Evolutionary conservation across 1,140 invertebrate genomes (phyloP).

Genomic region (Steinernema khuongi): DNA sequence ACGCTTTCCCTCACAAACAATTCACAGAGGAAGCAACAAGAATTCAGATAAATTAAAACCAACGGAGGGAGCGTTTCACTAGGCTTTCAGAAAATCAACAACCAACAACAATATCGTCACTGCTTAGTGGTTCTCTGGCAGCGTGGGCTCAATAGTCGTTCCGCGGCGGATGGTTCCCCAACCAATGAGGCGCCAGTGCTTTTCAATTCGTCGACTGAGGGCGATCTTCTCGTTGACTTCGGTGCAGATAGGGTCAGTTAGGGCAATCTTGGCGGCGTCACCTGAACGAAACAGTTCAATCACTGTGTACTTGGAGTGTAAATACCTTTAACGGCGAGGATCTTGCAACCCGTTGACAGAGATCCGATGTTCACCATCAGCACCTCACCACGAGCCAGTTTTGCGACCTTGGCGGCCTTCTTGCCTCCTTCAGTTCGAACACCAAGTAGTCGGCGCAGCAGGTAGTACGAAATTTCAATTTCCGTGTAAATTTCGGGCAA

Average conservation of each 20-base stretch:
- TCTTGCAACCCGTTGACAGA: slow-evolving; percentile 89
- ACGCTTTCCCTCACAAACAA: background rate
- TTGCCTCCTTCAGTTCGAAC: slow-evolving; percentile 97
- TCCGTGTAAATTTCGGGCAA: slow-evolving; percentile 96
- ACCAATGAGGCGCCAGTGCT: slow-evolving; percentile 97
- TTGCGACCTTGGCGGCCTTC: slow-evolving; percentile 78
- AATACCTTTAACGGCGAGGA: slow-evolving; percentile 79
- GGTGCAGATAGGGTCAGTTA: slow-evolving; percentile 96
- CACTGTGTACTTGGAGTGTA: background rate
- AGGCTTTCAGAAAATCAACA: slow-evolving; percentile 13
- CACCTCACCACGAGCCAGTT: slow-evolving; percentile 66
- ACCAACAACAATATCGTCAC: background rate
- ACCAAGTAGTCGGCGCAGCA: slow-evolving; percentile 86
- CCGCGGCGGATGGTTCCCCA: slow-evolving; percentile 92
- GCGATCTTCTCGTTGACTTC: slow-evolving; percentile 98
- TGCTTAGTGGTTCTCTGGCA: background rate
- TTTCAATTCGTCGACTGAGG: slow-evolving; percentile 90
- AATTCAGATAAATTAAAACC: background rate
- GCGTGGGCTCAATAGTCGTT: slow-evolving; percentile 67
- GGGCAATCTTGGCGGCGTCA: slow-evolving; percentile 92
- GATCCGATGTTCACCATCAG: slow-evolving; percentile 98
- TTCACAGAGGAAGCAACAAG: background rate
- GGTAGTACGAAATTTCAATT: slow-evolving; percentile 94
- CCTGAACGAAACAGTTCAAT: slow-evolving; percentile 56
- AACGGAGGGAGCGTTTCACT: background rate